A percentile compares a stretch with the other conserved stretches of the same genome.
phyloP scores from a whole-genome alignment of 1,140 invertebrate species.

The Cydia fagiglandana region DNA sequence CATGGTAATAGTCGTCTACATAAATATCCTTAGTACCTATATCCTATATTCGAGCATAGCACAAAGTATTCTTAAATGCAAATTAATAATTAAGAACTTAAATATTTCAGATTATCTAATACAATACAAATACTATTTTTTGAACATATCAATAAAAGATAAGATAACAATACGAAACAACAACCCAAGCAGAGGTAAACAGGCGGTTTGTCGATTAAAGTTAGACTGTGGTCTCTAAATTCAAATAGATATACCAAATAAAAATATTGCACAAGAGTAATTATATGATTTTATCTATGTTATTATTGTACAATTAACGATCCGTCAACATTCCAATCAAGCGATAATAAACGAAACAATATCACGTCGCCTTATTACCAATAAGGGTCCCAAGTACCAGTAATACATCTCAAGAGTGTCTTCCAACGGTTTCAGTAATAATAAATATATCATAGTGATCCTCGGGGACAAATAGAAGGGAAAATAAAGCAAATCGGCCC shows the following conservation, averaged over 20 bases:
- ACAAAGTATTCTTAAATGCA: too few species aligned
- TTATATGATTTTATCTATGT: background rate
- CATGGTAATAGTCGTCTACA: too few species aligned
- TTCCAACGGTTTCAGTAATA: conserved; percentile 68
- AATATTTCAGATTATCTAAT: too few species aligned
- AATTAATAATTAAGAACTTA: too few species aligned
- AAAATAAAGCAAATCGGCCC: conserved; percentile 72
- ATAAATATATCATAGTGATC: conserved; percentile 77
- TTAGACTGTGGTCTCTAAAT: too few species aligned
- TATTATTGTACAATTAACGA: background rate
- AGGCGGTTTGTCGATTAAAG: too few species aligned
- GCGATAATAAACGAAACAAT: conserved; percentile 24
- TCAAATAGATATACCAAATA: background rate
- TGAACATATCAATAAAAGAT: too few species aligned
- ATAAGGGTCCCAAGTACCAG: conserved; percentile 43
- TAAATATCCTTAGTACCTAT: too few species aligned
- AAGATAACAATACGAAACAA: too few species aligned
- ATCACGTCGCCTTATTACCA: conserved; percentile 40
- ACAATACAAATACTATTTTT: too few species aligned
- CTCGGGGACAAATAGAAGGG: conserved; percentile 70
- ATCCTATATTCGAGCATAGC: too few species aligned
- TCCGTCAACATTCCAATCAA: background rate
- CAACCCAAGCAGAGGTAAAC: too few species aligned
- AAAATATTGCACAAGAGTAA: background rate
- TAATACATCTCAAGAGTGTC: conserved; percentile 72